Percentiles rank a stretch among this genome's conserved stretches.
phyloP scores from a whole-genome alignment of 2,113 vertebrate genomes.

The Corydoras maculifer region DNA sequence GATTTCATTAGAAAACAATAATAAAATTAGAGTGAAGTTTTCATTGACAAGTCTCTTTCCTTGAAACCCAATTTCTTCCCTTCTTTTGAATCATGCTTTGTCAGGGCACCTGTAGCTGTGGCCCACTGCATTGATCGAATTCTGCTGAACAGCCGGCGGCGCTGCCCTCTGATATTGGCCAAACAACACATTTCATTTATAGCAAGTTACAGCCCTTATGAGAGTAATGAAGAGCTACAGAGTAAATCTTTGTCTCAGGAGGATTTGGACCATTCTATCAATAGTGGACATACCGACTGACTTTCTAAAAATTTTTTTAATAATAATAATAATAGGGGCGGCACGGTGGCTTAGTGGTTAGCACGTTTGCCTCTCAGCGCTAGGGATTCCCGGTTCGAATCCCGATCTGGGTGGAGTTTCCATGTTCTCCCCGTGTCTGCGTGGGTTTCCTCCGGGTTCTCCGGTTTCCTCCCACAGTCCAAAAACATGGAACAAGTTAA shows the following conservation, averaged over 20 bases:
- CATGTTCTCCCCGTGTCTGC: too few relatives aligned
- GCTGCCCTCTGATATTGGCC: constrained; percentile 23
- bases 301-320: too few relatives aligned
- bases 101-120: constrained; percentile 19
- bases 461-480: too few relatives aligned
- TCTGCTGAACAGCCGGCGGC: constrained; percentile 2
- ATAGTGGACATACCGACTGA: background rate
- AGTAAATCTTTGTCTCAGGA: constrained; percentile 27
- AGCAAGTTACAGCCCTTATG: constrained; percentile 30
- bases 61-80: constrained; percentile 19
- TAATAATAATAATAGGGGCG: background rate
- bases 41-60: constrained; percentile 3
- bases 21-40: too few relatives aligned
- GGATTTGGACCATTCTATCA: constrained; percentile 21
- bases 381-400: too few relatives aligned
- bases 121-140: constrained; percentile 23
- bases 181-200: constrained; percentile 35
- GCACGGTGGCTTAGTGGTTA: too few relatives aligned
- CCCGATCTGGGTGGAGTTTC: too few relatives aligned
- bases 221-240: constrained; percentile 44
- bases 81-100: constrained; percentile 21
- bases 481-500: too few relatives aligned
- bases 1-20: too few relatives aligned
- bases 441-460: too few relatives aligned
- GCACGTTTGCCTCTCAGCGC: too few relatives aligned